Base-by-base conservation (phyloP, 2,113 vertebrate genomes). In the Elachura formosa region DNA sequence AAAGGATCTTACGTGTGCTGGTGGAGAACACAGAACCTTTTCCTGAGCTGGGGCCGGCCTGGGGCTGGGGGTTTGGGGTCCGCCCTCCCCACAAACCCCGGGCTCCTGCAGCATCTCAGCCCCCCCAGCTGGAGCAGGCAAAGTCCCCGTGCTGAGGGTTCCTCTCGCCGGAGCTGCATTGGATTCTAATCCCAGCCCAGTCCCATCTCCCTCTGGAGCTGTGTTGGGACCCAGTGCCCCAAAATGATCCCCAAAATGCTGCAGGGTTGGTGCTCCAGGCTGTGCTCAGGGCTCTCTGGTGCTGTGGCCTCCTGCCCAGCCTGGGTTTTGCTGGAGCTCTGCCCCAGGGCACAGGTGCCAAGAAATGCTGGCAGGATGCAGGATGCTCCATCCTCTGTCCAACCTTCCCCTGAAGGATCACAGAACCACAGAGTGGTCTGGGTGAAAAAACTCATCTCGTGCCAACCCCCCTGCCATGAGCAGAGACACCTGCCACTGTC, bases 321-420 rank as follows among this genome's bases (percentile, higher is more conserved):
- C 76, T 36, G 21, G 18, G 93, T 79, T 88, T 5, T 52, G 86
- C 94, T 92, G 96, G 84, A 95, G 59, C 82, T 46, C 29, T 91
- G 96, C 90, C 96, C 84, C 20, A 8, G 84, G 80, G 62, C 40
- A 2, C 92, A 24, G 84, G 59, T 61, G 91, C 96, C 89, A 91
- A 84, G 75, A 43, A 56, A 25, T 1, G 61, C 64, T 78, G 89
- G 86, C 1, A 11, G 36, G 91, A 9, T 54, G 92, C 75, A 43
- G 87, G 71, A 29, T 43, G 81, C 61, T 28, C 73, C 34, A 28
- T 25, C 26, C 14, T 0, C 79, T 43, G 20, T 6, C 43, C 87
- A 45, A 3, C 68, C 67, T 73, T 54, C 40, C 38, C 5, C 9
- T 40, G 68, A 58, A 31, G 46, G n/a, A 1, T 68, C n/a, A 40